A percentile compares a stretch with the other conserved stretches of the same genome.
Evolutionary conservation across 2,797 vertebrate species (phyloP).

Genomic region (Cottoperca gobio): DNA sequence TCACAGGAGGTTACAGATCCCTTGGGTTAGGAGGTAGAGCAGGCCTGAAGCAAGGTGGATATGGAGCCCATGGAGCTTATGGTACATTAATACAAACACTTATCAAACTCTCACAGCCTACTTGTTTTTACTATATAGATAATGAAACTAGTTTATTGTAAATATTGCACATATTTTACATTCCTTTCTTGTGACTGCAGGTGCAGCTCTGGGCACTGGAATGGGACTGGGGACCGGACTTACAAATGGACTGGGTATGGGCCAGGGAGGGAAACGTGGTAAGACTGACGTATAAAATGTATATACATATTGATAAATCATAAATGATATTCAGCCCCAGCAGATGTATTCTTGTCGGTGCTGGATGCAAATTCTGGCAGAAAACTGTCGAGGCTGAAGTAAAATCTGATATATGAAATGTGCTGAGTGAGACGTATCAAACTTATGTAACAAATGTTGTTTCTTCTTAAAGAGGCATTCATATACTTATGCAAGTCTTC

Average conservation of each 20-base stretch:
- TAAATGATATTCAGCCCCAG: background rate
- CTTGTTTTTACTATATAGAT: background rate
- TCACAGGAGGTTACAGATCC: constrained; percentile 73
- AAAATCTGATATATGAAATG: background rate
- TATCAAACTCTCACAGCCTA: background rate
- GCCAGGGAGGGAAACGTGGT: constrained; percentile 73
- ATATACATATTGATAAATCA: background rate
- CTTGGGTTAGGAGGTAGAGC: constrained; percentile 69
- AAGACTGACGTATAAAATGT: constrained; percentile 10
- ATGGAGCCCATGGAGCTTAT: constrained; percentile 68
- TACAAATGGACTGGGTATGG: constrained; percentile 63
- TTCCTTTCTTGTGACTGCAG: constrained; percentile 27
- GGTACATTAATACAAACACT: no score
- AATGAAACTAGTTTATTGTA: background rate
- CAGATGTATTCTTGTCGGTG: background rate
- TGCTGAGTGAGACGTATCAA: background rate
- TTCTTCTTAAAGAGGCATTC: background rate
- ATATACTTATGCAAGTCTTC: background rate
- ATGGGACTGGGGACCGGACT: constrained; percentile 62
- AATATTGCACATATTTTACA: background rate
- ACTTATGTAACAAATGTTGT: background rate
- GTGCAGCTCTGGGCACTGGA: constrained; percentile 70
- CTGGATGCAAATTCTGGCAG: background rate
- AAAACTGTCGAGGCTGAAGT: background rate
- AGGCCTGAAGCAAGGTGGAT: constrained; percentile 71